Conservation (phyloP, 2,797 vertebrate genomes). For the Poecile montanus region DNA sequence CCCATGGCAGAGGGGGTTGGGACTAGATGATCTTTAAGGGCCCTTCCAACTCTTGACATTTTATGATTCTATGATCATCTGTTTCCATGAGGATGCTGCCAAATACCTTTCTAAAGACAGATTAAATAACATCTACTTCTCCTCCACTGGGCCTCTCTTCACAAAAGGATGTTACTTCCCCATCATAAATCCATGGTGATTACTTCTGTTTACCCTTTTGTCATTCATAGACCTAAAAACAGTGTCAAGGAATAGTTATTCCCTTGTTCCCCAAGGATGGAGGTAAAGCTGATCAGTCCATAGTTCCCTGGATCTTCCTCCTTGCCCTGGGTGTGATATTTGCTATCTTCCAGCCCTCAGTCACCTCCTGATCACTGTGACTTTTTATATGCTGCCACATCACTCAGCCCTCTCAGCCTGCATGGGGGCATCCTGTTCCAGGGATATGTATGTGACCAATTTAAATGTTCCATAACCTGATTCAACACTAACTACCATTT, state of each 20-base stretch:
- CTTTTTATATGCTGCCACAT: neutral
- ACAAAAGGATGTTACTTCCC: neutral
- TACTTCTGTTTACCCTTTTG: neutral
- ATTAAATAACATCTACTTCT: neutral
- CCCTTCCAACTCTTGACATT: neutral
- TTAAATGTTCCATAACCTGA: neutral
- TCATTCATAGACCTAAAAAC: neutral
- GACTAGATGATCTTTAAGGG: neutral
- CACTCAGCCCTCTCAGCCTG: neutral
- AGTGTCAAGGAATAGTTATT: neutral
- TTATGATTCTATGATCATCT: neutral
- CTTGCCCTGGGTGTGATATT: neutral
- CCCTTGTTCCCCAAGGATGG: neutral
- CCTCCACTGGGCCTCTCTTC: neutral
- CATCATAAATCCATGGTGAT: neutral
- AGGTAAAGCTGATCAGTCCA: neutral
- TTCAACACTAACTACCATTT: neutral
- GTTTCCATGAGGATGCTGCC: neutral
- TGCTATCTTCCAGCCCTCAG: neutral
- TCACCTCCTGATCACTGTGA: neutral
- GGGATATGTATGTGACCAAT: fast-evolving
- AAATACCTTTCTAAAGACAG: neutral
- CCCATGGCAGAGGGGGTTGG: neutral
- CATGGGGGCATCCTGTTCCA: neutral
- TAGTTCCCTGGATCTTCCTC: neutral